Base-by-base conservation (phyloP, 2,888 invertebrate genomes). In the Leuctra nigra region DNA sequence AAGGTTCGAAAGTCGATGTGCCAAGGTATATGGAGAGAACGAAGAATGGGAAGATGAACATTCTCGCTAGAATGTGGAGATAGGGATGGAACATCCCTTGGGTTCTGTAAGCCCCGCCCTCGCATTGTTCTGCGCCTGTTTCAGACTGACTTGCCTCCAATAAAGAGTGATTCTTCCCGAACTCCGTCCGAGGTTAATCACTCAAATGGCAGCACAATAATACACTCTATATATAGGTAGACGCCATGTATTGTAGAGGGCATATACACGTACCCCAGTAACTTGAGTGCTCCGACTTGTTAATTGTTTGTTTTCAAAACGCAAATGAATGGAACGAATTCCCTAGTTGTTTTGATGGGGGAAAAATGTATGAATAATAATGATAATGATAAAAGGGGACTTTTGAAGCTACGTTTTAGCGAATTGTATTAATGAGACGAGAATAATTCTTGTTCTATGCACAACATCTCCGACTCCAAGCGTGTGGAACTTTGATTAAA, bases 291-390 rank as follows among this genome's bases (percentile, higher is more conserved):
- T 35, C 53, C 36, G 39, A 29, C 48, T 55, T 59, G 56, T 47
- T 58, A 53, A 59, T 59, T 59, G 59, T 58, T 58, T 58, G 55
- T 59, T 56, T 59, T 55, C 53, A 47, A 56, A 59, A 56, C 57
- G 44, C 36, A 46, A 53, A 46, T 44, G 56, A 52, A 56, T 53
- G 38, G 57, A 47, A 46, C 53, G 57, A 57, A 57, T 57, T 57
- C 57, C 57, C 57, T 53, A 46, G 57, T 46, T 53, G 53, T 54
- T 54, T 54, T 54, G 44, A 44, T 35, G 36, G 36, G 18, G 38
- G 11, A 53, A 22, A 53, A 38, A 36, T n/a, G 23, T 36, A 53
- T 36, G 22, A 29, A 29, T 6, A 29, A 11, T 7, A 29, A 7
- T 18, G 41, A 41, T 16, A 41, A 41, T n/a, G 16, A 50, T 35